These are phyloP conservation scores for Plebejus argus DNA, from an alignment of 2,888 invertebrate genomes.

Conservation along the genomic window DNA sequence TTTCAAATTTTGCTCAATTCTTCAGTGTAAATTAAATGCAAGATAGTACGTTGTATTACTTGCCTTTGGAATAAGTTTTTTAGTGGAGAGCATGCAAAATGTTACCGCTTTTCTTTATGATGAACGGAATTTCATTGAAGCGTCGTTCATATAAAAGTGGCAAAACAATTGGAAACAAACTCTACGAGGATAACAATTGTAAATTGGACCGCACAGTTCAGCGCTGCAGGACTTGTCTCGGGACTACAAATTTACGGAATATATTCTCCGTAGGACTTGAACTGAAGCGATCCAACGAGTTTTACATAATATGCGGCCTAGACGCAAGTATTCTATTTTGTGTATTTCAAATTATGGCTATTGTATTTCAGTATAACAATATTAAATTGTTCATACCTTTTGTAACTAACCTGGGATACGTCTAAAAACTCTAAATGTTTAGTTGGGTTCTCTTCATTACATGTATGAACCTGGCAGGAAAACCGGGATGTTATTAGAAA, in stretches of 20 bases:
- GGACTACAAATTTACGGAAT: conserved; percentile 51
- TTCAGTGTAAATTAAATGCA: neutral
- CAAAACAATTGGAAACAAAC: conserved; percentile 31
- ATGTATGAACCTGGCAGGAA: neutral
- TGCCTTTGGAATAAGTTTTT: neutral
- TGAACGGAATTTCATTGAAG: conserved; percentile 50
- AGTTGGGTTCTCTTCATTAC: neutral
- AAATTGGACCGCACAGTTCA: conserved; percentile 37
- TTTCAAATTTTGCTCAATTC: neutral
- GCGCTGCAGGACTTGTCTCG: conserved; percentile 59
- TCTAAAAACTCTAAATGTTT: neutral
- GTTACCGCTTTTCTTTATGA: conserved; percentile 54
- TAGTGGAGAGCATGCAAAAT: conserved; percentile 44
- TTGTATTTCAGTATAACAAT: neutral
- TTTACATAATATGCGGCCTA: conserved; percentile 57
- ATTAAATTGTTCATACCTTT: neutral
- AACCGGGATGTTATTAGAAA: neutral
- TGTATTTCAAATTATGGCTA: neutral
- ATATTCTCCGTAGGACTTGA: conserved; percentile 54
- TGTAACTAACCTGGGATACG: neutral
- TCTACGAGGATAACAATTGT: conserved; percentile 24
- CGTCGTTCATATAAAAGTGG: conserved; percentile 38
- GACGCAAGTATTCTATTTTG: conserved; percentile 46
- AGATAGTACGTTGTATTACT: neutral
- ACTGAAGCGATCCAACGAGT: conserved; percentile 53